Percentiles rank a stretch among this genome's conserved stretches.
Evolutionary conservation across 2,797 vertebrate species (phyloP).

Genomic region (Gobio occitaniae): DNA sequence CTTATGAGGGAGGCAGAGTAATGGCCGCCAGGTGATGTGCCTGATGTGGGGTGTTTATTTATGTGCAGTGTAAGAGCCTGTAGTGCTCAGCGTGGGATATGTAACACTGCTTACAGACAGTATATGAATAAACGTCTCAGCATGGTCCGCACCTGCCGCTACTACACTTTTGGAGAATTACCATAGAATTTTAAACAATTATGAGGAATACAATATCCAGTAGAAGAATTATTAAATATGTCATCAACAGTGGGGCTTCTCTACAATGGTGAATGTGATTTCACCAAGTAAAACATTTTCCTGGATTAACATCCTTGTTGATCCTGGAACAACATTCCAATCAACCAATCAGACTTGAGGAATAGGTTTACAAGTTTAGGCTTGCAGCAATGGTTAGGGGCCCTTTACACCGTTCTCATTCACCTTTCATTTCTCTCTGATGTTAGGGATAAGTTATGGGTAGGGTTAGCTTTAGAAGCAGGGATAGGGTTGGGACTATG

Average conservation of each 20-base stretch:
- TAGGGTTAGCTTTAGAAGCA: too few species aligned
- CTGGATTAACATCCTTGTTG: too few species aligned
- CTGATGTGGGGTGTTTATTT: conserved; percentile 50
- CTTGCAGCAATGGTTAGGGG: too few species aligned
- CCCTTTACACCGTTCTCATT: too few species aligned
- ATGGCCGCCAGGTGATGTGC: conserved; percentile 25
- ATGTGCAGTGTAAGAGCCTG: conserved; percentile 32
- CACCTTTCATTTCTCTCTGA: too few species aligned
- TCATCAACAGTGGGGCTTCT: conserved; percentile 7
- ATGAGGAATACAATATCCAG: conserved; percentile 1
- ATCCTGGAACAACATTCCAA: too few species aligned
- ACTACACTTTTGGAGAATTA: not conserved
- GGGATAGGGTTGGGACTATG: too few species aligned
- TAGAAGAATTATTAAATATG: conserved; percentile 8
- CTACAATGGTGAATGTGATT: too few species aligned
- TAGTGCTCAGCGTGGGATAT: conserved; percentile 34
- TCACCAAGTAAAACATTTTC: too few species aligned
- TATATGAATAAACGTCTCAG: conserved; percentile 26
- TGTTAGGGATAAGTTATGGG: too few species aligned
- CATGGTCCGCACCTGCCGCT: conserved; percentile 18
- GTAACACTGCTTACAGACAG: conserved; percentile 17
- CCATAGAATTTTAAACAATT: not conserved
- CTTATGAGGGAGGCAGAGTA: conserved; percentile 33
- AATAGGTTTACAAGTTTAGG: too few species aligned
- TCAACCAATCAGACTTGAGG: too few species aligned